Percentiles rank a stretch among this genome's conserved stretches.
Conservation (phyloP, 2,113 vertebrate genomes). For the Equus quagga region DNA sequence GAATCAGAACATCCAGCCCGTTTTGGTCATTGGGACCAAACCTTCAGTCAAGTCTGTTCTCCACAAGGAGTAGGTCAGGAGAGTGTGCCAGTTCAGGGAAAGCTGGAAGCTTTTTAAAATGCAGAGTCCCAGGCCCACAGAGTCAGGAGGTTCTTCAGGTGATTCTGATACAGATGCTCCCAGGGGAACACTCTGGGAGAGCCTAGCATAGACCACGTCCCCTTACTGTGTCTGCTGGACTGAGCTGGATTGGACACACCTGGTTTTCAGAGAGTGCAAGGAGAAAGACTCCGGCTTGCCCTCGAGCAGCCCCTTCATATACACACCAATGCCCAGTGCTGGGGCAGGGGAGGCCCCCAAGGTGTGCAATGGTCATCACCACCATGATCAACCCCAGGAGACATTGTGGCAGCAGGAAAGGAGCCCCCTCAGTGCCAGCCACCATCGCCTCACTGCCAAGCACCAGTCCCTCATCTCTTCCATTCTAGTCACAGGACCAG, state of each 20-base stretch:
- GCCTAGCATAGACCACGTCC: not conserved
- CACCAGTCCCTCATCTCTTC: not conserved
- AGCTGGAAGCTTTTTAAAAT: not conserved
- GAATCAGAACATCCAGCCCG: not conserved
- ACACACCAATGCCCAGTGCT: too few species aligned
- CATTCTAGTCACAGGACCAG: not conserved
- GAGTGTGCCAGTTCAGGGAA: not conserved
- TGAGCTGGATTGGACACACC: not conserved
- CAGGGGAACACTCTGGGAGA: not conserved
- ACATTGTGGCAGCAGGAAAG: not conserved
- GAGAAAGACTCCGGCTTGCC: not conserved
- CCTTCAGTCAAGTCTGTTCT: not conserved
- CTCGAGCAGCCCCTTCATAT: not conserved
- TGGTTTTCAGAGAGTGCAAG: not conserved
- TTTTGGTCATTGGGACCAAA: not conserved
- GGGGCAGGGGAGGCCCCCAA: not conserved
- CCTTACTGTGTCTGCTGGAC: not conserved
- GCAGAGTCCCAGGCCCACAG: not conserved
- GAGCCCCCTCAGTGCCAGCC: not conserved
- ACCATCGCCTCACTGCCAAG: not conserved
- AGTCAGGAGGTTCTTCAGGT: not conserved
- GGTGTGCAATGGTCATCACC: not conserved
- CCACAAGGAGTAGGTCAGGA: not conserved
- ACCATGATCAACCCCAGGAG: not conserved
- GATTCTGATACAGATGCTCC: not conserved